Evolutionary conservation across 2,797 vertebrate genomes (phyloP).

Genomic region (Florisuga fusca): DNA sequence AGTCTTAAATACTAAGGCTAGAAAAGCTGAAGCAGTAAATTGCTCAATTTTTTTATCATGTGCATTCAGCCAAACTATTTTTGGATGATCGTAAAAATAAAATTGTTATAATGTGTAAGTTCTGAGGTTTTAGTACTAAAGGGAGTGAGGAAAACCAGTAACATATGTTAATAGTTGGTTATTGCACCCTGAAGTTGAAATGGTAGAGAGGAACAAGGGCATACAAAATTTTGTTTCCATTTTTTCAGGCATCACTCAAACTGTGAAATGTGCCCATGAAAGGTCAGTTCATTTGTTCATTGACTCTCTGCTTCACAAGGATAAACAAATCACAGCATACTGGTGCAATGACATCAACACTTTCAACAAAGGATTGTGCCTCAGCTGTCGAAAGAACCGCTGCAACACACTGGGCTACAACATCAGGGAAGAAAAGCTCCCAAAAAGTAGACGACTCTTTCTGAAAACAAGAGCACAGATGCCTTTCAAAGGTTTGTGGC

Average conservation of each 20-base stretch:
- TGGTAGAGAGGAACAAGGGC: background rate
- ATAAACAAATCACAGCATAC: slow-evolving; percentile 89
- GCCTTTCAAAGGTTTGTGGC: slow-evolving; percentile 91
- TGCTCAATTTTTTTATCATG: background rate
- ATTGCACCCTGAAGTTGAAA: background rate
- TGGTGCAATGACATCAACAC: slow-evolving; percentile 85
- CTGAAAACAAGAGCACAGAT: slow-evolving; percentile 85
- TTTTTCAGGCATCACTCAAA: slow-evolving; percentile 81
- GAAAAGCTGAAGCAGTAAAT: background rate
- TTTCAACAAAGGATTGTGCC: slow-evolving; percentile 90
- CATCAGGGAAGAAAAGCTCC: slow-evolving; percentile 73
- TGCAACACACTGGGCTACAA: slow-evolving; percentile 93
- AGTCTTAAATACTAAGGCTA: background rate
- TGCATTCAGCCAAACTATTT: background rate
- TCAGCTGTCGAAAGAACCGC: slow-evolving; percentile 88
- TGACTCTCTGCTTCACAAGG: slow-evolving; percentile 87
- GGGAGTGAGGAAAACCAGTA: background rate
- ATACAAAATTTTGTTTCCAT: background rate
- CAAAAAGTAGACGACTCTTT: slow-evolving; percentile 84
- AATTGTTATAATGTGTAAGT: background rate
- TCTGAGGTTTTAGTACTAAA: background rate
- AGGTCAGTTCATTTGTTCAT: slow-evolving; percentile 93
- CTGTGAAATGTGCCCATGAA: slow-evolving; percentile 94
- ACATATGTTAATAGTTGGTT: background rate
- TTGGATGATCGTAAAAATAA: background rate